Conservation (phyloP, 1,140 invertebrate genomes). For the Penaeus indicus region DNA sequence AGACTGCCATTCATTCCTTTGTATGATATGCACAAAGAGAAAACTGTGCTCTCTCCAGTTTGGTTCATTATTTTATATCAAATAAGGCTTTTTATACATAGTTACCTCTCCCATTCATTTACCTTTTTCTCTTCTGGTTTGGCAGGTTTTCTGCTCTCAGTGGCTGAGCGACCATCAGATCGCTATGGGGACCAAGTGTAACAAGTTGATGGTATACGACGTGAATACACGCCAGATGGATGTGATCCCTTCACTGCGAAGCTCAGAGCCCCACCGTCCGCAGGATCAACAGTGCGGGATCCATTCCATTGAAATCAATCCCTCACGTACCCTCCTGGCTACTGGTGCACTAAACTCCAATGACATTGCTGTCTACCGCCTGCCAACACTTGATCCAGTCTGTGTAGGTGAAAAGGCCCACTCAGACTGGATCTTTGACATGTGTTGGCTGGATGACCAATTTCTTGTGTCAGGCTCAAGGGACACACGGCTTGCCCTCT, state of each 20-base stretch:
- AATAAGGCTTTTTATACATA: background rate
- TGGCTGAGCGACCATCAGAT: constrained; percentile 96
- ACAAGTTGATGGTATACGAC: constrained; percentile 92
- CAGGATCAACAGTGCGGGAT: constrained; percentile 78
- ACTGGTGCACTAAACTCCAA: constrained; percentile 93
- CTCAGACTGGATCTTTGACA: constrained; percentile 94
- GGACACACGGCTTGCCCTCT: constrained; percentile 79
- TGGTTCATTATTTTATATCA: background rate
- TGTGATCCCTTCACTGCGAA: constrained; percentile 84
- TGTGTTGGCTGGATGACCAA: constrained; percentile 96
- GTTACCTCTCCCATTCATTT: no score
- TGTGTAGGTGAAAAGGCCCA: constrained; percentile 94
- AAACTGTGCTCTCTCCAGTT: no score
- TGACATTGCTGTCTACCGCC: constrained; percentile 91
- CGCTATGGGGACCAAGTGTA: constrained; percentile 96
- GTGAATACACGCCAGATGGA: constrained; percentile 83
- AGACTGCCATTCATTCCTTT: background rate
- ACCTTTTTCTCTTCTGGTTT: background rate
- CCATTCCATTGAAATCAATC: constrained; percentile 94
- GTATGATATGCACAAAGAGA: background rate
- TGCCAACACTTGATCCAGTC: constrained; percentile 93
- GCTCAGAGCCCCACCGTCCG: constrained; percentile 68
- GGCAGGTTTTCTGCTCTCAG: constrained; percentile 88
- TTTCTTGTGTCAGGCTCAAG: constrained; percentile 93
- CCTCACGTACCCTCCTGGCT: constrained; percentile 89